phyloP scores from a whole-genome alignment of 2,113 vertebrate genomes.

The Prietella phreatophila region DNA sequence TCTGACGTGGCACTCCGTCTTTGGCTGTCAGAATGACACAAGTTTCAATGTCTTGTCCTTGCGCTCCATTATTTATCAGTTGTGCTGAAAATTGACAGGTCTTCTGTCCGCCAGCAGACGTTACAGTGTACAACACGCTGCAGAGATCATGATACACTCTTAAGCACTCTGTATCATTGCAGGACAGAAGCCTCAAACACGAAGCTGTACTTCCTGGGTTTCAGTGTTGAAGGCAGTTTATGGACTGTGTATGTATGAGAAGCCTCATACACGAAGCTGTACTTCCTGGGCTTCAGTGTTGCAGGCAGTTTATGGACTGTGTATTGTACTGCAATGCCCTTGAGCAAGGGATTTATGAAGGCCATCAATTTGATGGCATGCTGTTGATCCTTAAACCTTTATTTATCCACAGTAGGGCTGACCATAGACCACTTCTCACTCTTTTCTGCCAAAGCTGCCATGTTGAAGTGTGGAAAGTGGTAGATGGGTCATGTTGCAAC shows the following conservation, averaged over 20 bases:
- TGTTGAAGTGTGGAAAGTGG: background rate
- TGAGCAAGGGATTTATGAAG: constrained; percentile 41
- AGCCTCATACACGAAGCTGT: background rate
- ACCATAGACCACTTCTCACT: background rate
- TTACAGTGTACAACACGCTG: constrained; percentile 5
- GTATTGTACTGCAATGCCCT: constrained; percentile 17
- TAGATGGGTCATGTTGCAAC: background rate
- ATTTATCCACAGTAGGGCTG: background rate
- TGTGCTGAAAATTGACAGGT: constrained; percentile 23
- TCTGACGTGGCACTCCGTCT: background rate
- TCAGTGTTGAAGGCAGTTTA: background rate
- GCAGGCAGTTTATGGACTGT: constrained; percentile 30
- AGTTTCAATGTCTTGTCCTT: constrained; percentile 1
- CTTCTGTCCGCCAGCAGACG: constrained; percentile 3
- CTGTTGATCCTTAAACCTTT: constrained; percentile 16
- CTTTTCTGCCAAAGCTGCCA: background rate
- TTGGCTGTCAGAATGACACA: background rate
- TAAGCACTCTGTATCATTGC: background rate
- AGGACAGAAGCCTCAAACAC: background rate
- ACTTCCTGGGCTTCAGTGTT: background rate
- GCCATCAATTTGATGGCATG: background rate
- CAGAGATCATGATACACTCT: background rate
- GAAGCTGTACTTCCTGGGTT: background rate
- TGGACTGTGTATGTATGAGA: background rate
- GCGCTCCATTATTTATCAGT: constrained; percentile 44